Evolutionary conservation across 1,140 invertebrate species (phyloP), one percentile per base, ranked within the genome.

Genomic region (Colletes latitarsis): DNA sequence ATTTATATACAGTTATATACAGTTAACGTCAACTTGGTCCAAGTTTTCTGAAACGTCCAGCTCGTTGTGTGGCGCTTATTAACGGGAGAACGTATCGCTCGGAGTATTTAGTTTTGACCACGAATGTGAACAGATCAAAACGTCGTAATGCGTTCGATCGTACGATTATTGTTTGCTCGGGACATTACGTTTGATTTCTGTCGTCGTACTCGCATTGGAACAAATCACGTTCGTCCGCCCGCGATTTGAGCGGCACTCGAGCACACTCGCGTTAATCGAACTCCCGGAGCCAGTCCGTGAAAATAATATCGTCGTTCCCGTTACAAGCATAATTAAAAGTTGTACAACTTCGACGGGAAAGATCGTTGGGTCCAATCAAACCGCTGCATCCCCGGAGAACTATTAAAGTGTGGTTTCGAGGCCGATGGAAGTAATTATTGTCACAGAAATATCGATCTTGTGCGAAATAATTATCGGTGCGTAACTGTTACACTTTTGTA

Each of bases 71-170:
- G 67, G 62, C 84, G 71, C 74, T 84, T 84, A 88, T 88, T 87
- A 84, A 84, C 74, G 79, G 81, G 71, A 81, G 77, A 84, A 82
- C 67, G 70, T 87, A 71, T 75, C 73, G 68, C 72, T 46, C 60
- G 66, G 79, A 82, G 85, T 82, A 85, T 88, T 88, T 87, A 88
- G 77, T 74, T 80, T 76, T 41, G 58, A 81, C 72, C 81, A 60
- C 76, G 82, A 6, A 69, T 63, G 71, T 30, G 85, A 72, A 52
- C 71, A 82, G 84, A 86, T 87, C 84, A 78, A 83, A 87, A 83
- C 83, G 77, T 83, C 82, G 74, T 81, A 73, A 77, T 55, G n/a
- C 74, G 84, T 63, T 77, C 76, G 60, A 75, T 73, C 73, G 67
- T 86, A 64, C 83, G 73, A 77, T 87, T 86, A 81, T 83, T 86